Base-by-base conservation (phyloP, 2,113 vertebrate genomes). In the Theristicus caerulescens region DNA sequence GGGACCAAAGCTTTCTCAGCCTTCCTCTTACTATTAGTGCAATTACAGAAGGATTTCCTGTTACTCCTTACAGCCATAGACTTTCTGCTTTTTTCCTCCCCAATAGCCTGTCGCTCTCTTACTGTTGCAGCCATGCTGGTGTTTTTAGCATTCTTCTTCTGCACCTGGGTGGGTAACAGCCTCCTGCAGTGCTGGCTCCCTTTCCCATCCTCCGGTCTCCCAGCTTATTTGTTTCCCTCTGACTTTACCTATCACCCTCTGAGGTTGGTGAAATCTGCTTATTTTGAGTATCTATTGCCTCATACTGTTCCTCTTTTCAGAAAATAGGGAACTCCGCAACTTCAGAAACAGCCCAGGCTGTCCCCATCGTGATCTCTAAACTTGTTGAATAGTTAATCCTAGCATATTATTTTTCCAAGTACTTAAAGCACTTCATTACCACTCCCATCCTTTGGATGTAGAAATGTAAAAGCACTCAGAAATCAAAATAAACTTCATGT, bases 31-130 rank as follows among this genome's bases (percentile, higher is more conserved):
- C 51, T 36, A 34, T n/a, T 40, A 65, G 34, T 57, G 66, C 70
- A 90, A 54, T 61, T 93, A 69, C 62, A 90, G 58, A 82, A 82
- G 90, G 87, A 91, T 91, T 96, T 97, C 92, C 93, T 86, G 74
- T 82, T 52, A 55, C 78, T 77, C 36, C 46, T 88, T 31, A 36
- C 49, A 58, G 84, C 49, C 65, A 21, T 0, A 5, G 77, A 44
- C 81, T 85, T 87, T 93, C 87, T 95, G 90, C 40, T 76, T 38
- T 71, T 22, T 29, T 26, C 47, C 65, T 81, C 52, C 36, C 34
- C 29, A 67, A 11, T 0, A 31, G 11, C 0, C 0, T 11, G 47
- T 44, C 74, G 54, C 16, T n/a, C 18, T 58, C n/a, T 44, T 34
- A 66, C 34, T 72, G 36, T 6, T 64, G 44, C 74, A 82, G 73